Percentiles rank a stretch among this genome's conserved stretches.
These are phyloP conservation scores for Rhineura floridana DNA, from an alignment of 2,113 vertebrate genomes.

Conservation along the genomic window DNA sequence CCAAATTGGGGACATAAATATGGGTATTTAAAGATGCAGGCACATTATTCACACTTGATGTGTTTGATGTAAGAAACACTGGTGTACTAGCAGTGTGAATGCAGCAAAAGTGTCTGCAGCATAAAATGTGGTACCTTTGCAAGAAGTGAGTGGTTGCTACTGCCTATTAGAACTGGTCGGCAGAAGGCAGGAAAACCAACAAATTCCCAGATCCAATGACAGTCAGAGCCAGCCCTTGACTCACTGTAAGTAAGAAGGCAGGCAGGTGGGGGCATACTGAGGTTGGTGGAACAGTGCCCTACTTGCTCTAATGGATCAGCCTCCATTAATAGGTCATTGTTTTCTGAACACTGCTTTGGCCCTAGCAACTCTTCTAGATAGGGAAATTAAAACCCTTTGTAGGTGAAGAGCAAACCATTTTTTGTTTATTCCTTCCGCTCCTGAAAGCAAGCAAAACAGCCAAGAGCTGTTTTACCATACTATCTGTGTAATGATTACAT, in stretches of 20 bases:
- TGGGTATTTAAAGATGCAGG: neutral
- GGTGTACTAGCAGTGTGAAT: neutral
- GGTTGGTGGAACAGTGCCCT: too few species aligned
- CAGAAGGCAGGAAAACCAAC: too few species aligned
- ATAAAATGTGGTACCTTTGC: neutral
- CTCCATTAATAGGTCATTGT: too few species aligned
- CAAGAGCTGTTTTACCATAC: neutral
- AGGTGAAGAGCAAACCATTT: neutral
- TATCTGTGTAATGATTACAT: neutral
- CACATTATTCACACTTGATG: neutral
- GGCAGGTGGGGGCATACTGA: too few species aligned
- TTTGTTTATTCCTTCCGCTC: neutral
- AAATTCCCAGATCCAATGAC: too few species aligned
- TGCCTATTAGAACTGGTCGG: too few species aligned
- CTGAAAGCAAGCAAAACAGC: neutral
- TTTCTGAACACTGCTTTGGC: too few species aligned
- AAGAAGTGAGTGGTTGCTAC: neutral
- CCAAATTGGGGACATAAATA: neutral
- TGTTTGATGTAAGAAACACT: neutral
- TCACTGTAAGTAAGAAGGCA: too few species aligned
- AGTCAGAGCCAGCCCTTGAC: too few species aligned
- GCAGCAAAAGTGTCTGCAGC: neutral
- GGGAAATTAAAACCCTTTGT: neutral
- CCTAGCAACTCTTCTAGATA: neutral
- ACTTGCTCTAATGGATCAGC: too few species aligned